Evolutionary conservation across 2,888 invertebrate genomes (phyloP).

Genomic region (Tachina fera): DNA sequence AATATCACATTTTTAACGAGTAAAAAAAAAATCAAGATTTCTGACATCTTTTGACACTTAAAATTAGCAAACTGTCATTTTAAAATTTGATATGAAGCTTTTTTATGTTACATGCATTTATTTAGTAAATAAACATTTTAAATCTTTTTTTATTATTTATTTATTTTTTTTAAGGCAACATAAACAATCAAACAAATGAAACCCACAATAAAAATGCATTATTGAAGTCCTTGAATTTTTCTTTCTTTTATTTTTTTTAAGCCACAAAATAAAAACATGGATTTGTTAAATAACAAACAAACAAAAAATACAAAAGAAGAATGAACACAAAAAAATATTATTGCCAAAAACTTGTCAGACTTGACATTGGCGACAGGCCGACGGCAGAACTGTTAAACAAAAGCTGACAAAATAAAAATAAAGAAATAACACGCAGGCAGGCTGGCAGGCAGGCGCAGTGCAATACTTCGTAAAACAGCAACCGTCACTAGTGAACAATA

Average conservation of each 20-base stretch:
- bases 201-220: conserved; percentile 59
- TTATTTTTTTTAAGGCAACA: conserved; percentile 2
- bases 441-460: conserved; percentile 63
- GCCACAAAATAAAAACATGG: conserved; percentile 38
- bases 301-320: no score
- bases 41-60: conserved; percentile 68
- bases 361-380: conserved; percentile 71
- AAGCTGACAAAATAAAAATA: conserved; percentile 52
- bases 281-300: conserved; percentile 20
- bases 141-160: neutral
- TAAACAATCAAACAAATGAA: conserved; percentile 32
- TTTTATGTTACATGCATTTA: conserved; percentile 48
- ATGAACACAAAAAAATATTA: conserved; percentile 25
- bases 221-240: conserved; percentile 66
- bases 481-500: conserved; percentile 7
- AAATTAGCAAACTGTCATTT: conserved; percentile 71
- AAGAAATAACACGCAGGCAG: conserved; percentile 53
- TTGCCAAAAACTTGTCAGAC: conserved; percentile 72
- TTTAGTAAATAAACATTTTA: conserved; percentile 35
- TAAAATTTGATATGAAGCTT: conserved; percentile 51
- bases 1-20: conserved; percentile 37
- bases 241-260: conserved; percentile 39
- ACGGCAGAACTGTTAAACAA: conserved; percentile 66
- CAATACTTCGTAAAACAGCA: neutral
- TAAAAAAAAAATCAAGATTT: conserved; percentile 47